Conservation (phyloP, 2,888 invertebrate species). For the Caenorhabditis becei region DNA sequence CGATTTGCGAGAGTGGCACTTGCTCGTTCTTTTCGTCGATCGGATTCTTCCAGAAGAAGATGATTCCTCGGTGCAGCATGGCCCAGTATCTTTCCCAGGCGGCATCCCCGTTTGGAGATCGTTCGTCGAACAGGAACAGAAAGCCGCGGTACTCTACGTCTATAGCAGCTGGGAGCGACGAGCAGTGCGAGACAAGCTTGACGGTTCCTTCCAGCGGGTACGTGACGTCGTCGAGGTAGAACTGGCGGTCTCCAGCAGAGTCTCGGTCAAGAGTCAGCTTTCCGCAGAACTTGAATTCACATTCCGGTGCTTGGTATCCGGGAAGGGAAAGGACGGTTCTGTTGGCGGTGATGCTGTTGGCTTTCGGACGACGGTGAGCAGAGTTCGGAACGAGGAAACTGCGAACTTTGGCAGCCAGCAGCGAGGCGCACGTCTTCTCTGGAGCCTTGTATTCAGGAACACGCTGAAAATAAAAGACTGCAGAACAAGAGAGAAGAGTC, state of each 20-base stretch:
- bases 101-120: conserved; percentile 53
- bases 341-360: conserved; percentile 23
- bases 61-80: conserved; percentile 70
- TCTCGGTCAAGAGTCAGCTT: conserved; percentile 61
- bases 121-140: conserved; percentile 67
- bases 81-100: conserved; percentile 75
- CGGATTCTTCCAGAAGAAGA: conserved; percentile 74
- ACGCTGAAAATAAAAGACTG: conserved; percentile 24
- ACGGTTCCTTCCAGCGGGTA: conserved; percentile 77
- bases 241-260: conserved; percentile 56
- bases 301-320: conserved; percentile 54
- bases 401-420: conserved; percentile 62
- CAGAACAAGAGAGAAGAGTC: background rate
- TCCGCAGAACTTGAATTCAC: conserved; percentile 64
- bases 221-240: conserved; percentile 71
- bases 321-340: conserved; percentile 47
- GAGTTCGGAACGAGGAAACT: conserved; percentile 55
- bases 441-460: conserved; percentile 58
- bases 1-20: conserved; percentile 69
- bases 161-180: conserved; percentile 68
- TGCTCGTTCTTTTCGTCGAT: conserved; percentile 68
- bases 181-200: conserved; percentile 65
- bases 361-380: conserved; percentile 47
- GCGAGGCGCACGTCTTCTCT: conserved; percentile 63
- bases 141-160: conserved; percentile 72